Conservation (phyloP, 2,797 vertebrate genomes). For the Scleropages formosus region DNA sequence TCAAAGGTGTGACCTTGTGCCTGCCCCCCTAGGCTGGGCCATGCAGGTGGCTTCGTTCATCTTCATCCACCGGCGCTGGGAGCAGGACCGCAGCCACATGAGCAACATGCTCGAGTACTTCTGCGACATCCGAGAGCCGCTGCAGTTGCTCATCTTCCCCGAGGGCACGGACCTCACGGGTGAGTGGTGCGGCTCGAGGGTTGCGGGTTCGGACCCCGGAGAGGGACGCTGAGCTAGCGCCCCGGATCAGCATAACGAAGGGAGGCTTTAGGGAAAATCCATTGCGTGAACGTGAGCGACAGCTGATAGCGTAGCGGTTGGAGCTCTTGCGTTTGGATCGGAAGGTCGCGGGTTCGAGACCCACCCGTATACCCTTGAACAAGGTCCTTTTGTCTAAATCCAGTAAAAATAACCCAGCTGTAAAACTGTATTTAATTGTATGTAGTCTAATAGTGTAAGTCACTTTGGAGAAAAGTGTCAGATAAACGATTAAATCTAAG, state of each 20-base stretch:
- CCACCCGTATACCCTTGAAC: no score
- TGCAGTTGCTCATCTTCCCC: slow-evolving; percentile 94
- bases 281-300: no score
- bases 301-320: no score
- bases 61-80: slow-evolving; percentile 92
- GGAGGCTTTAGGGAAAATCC: neutral
- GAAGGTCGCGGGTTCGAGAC: no score
- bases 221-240: neutral
- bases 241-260: no score
- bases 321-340: no score
- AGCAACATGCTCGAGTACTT: slow-evolving; percentile 94
- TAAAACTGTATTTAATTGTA: no score
- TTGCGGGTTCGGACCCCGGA: neutral
- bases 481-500: no score
- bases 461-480: no score
- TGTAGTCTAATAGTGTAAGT: no score
- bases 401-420: no score
- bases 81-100: slow-evolving; percentile 86
- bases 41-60: slow-evolving; percentile 97
- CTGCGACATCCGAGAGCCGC: slow-evolving; percentile 88
- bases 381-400: no score
- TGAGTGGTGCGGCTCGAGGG: slow-evolving; percentile 52
- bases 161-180: slow-evolving; percentile 98
- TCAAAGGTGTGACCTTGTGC: neutral
- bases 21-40: slow-evolving; percentile 82